Conservation (phyloP, 2,797 vertebrate species). For the Alcedo quadribrachys region DNA sequence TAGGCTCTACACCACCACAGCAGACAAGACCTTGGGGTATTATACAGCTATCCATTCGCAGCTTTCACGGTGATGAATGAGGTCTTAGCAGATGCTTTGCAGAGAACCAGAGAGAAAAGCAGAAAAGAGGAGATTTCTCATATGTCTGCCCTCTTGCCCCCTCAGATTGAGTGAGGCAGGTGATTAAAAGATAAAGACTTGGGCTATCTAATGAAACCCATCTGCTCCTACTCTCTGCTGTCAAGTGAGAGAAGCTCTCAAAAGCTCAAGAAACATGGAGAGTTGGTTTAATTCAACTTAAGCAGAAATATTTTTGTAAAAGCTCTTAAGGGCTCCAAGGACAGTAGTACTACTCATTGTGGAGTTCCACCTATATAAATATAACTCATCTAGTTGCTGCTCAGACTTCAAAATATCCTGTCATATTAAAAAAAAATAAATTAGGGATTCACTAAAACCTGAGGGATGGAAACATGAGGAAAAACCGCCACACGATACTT, state of each 20-base stretch:
- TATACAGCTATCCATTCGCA: conserved; percentile 65
- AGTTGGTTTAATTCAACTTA: conserved; percentile 46
- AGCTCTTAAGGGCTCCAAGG: not conserved
- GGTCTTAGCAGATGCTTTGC: conserved; percentile 76
- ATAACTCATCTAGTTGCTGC: not conserved
- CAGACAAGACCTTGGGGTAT: conserved; percentile 71
- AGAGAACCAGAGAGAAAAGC: conserved; percentile 60
- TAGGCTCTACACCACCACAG: conserved; percentile 29
- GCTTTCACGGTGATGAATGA: conserved; percentile 79
- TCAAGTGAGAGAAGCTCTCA: conserved; percentile 46
- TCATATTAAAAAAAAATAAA: conserved; percentile 24
- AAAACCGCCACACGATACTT: not conserved
- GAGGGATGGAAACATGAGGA: not conserved
- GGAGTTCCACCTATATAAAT: conserved; percentile 4
- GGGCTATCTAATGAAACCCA: conserved; percentile 70
- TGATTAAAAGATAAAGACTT: conserved; percentile 65
- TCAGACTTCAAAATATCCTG: conserved; percentile 2
- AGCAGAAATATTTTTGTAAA: conserved; percentile 39
- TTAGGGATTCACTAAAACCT: not conserved
- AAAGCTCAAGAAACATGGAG: conserved; percentile 28
- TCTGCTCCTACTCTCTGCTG: conserved; percentile 39
- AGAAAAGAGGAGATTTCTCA: conserved; percentile 61
- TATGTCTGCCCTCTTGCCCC: conserved; percentile 44
- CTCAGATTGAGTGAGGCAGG: conserved; percentile 46
- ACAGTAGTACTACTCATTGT: conserved; percentile 34